Conservation (phyloP, 1,140 invertebrate species). For the Drosophila carrolli region DNA sequence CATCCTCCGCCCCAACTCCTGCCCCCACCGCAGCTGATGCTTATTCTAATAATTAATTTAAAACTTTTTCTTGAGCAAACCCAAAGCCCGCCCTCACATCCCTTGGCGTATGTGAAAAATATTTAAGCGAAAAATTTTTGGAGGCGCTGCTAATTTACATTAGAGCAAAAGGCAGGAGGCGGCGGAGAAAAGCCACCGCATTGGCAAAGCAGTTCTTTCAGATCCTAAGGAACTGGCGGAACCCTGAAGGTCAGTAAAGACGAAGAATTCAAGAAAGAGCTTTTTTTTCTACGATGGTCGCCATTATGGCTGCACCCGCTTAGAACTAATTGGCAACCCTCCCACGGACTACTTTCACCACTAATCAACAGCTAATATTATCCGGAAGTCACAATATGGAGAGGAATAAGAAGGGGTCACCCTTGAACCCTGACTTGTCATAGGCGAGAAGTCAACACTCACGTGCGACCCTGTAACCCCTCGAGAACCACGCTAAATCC, state of each 20-base stretch:
- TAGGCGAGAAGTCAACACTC: slow-evolving; percentile 60
- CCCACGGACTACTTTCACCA: slow-evolving; percentile 38
- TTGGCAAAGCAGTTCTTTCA: neutral
- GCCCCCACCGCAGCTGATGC: slow-evolving; percentile 67
- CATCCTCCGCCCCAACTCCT: slow-evolving; percentile 5
- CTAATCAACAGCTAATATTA: slow-evolving; percentile 47
- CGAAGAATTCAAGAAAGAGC: neutral
- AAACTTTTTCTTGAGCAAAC: slow-evolving; percentile 75
- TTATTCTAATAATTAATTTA: slow-evolving; percentile 85
- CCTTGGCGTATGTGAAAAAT: slow-evolving; percentile 10
- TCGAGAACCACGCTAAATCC: slow-evolving; percentile 23
- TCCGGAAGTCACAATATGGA: slow-evolving; percentile 11
- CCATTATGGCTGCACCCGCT: slow-evolving; percentile 9
- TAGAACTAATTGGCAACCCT: slow-evolving; percentile 32
- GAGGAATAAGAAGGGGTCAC: neutral
- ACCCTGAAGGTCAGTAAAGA: neutral
- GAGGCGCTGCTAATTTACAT: slow-evolving; percentile 53
- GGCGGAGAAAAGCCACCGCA: neutral
- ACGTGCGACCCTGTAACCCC: slow-evolving; percentile 18
- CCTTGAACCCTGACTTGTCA: slow-evolving; percentile 33
- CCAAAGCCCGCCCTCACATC: neutral
- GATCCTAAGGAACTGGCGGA: neutral
- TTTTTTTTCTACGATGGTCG: neutral
- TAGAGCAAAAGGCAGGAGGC: slow-evolving; percentile 9
- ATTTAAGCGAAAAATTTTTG: slow-evolving; percentile 23